Conservation (phyloP, 1,140 invertebrate species). For the Drosophila eugracilis region DNA sequence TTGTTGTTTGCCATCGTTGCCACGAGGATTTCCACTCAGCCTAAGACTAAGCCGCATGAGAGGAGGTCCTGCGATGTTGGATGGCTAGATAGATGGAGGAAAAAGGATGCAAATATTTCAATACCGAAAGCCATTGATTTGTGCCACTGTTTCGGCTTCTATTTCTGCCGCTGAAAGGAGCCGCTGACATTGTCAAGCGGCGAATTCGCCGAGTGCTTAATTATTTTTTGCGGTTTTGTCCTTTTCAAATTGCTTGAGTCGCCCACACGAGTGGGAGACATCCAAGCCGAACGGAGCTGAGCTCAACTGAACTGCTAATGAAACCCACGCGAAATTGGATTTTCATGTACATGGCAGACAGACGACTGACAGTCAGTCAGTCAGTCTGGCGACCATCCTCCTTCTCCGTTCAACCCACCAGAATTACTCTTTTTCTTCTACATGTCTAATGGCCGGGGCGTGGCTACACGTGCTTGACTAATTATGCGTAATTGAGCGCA, state of each 20-base stretch:
- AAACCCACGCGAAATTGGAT: constrained; percentile 78
- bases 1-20: constrained; percentile 48
- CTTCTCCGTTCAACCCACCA: not conserved
- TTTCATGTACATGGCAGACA: constrained; percentile 73
- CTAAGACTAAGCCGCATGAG: constrained; percentile 34
- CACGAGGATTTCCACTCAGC: constrained; percentile 61
- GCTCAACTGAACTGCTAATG: constrained; percentile 61
- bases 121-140: constrained; percentile 51
- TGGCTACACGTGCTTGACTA: constrained; percentile 77
- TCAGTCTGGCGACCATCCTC: constrained; percentile 27
- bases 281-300: not conserved
- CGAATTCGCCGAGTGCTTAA: constrained; percentile 75
- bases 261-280: constrained; percentile 21
- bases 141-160: constrained; percentile 7
- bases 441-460: constrained; percentile 64
- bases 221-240: constrained; percentile 80
- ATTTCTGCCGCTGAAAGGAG: constrained; percentile 26
- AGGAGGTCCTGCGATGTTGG: not conserved
- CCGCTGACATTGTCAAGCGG: constrained; percentile 69
- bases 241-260: constrained; percentile 72
- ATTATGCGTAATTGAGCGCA: constrained; percentile 76
- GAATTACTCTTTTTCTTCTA: not conserved
- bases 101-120: constrained; percentile 63
- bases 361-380: constrained; percentile 15
- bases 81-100: too few species aligned